Evolutionary conservation across 1,140 invertebrate species (phyloP), one percentile per base, ranked within the genome.

Genomic region (Latrodectus geometricus): DNA sequence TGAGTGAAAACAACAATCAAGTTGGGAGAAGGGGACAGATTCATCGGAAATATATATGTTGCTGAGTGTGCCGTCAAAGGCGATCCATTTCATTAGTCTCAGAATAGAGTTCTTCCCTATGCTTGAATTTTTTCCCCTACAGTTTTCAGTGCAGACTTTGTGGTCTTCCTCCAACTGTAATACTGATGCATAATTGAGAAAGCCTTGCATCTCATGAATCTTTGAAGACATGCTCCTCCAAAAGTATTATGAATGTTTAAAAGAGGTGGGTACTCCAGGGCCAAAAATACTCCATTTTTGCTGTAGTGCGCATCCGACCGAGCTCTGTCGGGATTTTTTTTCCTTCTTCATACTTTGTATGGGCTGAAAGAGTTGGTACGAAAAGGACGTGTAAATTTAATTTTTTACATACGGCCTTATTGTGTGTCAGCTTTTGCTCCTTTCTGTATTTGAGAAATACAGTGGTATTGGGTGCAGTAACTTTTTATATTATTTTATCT

Each of bases 131-230:
- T 61, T 61, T 14, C 17, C 54, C 54, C 17, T 61, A 61, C 54
- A 61, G 54, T 61, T 61, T 61, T 17, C 54, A 61, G 54, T 14
- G 54, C 54, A 61, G 54, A 11, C 54, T 61, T 61, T 61, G 54
- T 61, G 54, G 54, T 61, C 17, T 2, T 61, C 54, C 74, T 17
- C 69, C 49, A 65, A 14, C 69, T 49, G 69, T 74, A 75, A 83
- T 66, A 72, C 81, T 75, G 73, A 61, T 83, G 81, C 81, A 83
- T 83, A 83, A 83, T 83, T 83, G 81, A 83, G 75, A 12, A n/a
- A 73, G 69, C 48, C 81, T 72, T 69, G 68, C 21, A 48, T 48
- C 61, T 75, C 54, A 83, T 83, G 81, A 83, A 83, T 83, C 70
- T 83, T 83, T 83, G 73, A 75, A 54, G 52, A 78, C 81, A 75